Evolutionary conservation across 2,888 invertebrate genomes (phyloP).

Genomic region (Volucella inanis): DNA sequence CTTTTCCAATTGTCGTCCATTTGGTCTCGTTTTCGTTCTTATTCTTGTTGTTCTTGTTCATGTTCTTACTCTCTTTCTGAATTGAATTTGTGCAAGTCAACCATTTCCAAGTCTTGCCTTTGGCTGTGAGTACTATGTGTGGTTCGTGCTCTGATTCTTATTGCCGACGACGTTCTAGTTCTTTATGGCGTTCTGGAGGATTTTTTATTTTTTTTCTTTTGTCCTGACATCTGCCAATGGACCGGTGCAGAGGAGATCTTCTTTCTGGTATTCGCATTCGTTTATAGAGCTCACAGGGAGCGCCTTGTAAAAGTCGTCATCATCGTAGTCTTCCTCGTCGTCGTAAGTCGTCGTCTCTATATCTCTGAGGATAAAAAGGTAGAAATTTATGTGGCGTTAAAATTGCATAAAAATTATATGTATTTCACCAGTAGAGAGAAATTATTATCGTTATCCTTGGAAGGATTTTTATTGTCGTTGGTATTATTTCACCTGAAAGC

Average conservation of each 20-base stretch:
- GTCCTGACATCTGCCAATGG: slow-evolving; percentile 44
- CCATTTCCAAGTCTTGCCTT: slow-evolving; percentile 2
- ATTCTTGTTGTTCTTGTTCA: slow-evolving; percentile 16
- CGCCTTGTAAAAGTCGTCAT: no score
- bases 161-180: background rate
- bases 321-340: no score
- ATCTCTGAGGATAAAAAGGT: background rate
- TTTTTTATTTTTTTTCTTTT: background rate
- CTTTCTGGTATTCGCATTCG: no score
- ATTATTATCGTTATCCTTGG: slow-evolving; percentile 19
- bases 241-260: slow-evolving; percentile 26
- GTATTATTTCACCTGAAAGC: slow-evolving; percentile 12
- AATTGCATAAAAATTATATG: slow-evolving; percentile 52
- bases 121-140: background rate
- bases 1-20: background rate
- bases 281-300: no score
- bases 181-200: slow-evolving; percentile 10
- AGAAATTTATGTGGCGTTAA: slow-evolving; percentile 34
- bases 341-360: no score
- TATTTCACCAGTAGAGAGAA: background rate
- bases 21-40: background rate
- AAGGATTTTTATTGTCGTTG: slow-evolving; percentile 10
- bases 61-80: slow-evolving; percentile 11
- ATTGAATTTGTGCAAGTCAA: slow-evolving; percentile 33
- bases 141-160: slow-evolving; percentile 16